These are phyloP conservation scores for Carapus acus DNA, from an alignment of 2,797 vertebrate species.

Conservation along the genomic window DNA sequence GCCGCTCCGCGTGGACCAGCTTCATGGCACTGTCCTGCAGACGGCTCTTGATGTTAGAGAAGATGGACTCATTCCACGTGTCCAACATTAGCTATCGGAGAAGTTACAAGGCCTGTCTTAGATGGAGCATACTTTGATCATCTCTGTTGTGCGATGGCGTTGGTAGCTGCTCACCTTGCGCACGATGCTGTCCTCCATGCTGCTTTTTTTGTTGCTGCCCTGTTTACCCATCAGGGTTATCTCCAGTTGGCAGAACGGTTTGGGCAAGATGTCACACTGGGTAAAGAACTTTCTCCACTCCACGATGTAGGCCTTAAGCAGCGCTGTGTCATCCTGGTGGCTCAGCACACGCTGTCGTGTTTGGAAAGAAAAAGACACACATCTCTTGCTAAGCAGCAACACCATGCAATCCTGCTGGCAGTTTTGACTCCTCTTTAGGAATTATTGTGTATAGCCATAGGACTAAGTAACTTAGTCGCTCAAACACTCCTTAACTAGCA, in stretches of 20 bases:
- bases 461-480: too few species aligned
- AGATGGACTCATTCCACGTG: conserved; percentile 98
- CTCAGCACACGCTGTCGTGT: conserved; percentile 85
- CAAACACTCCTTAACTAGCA: too few species aligned
- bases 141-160: too few species aligned
- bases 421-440: too few species aligned
- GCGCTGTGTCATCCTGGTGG: conserved; percentile 95
- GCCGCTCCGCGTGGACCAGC: conserved; percentile 90
- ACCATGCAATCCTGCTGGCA: too few species aligned
- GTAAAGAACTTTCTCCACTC: conserved; percentile 99
- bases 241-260: conserved; percentile 96
- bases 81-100: conserved; percentile 97
- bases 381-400: too few species aligned
- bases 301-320: conserved; percentile 94
- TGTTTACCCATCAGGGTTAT: conserved; percentile 87
- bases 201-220: conserved; percentile 96
- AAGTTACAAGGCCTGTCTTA: neutral
- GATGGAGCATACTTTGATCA: too few species aligned
- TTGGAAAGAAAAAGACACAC: conserved; percentile 10
- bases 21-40: conserved; percentile 99
- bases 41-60: conserved; percentile 97
- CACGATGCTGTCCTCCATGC: conserved; percentile 96
- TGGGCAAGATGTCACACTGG: conserved; percentile 95
- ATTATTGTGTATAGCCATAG: too few species aligned
- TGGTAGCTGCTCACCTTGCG: conserved; percentile 94